These are phyloP conservation scores for Cosmopolites sordidus DNA, from an alignment of 2,888 invertebrate genomes.

Conservation along the genomic window DNA sequence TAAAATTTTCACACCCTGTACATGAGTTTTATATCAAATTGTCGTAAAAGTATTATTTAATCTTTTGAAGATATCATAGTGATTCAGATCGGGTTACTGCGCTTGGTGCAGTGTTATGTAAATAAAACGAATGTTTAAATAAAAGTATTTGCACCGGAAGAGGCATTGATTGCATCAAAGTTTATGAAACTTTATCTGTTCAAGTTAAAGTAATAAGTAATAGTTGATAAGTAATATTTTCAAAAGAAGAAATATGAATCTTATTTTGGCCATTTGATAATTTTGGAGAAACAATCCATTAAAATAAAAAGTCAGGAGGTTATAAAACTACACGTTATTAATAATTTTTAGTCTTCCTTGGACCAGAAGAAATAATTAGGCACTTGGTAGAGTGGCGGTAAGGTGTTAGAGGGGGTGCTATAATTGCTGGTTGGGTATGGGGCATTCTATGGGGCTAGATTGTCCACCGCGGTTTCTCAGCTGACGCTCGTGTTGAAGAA, in stretches of 20 bases:
- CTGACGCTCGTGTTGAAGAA: slow-evolving; percentile 67
- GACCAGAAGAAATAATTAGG: slow-evolving; percentile 51
- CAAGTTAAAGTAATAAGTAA: no score
- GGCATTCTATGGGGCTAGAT: slow-evolving; percentile 31
- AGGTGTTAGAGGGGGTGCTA: slow-evolving; percentile 39
- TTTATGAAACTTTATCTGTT: no score
- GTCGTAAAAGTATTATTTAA: neutral
- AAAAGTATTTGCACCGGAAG: neutral
- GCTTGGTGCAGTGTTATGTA: neutral
- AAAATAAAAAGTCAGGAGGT: slow-evolving; percentile 42
- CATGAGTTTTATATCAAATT: slow-evolving; percentile 33
- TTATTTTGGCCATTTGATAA: neutral
- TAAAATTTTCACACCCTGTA: slow-evolving; percentile 46
- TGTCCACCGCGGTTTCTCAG: slow-evolving; percentile 39
- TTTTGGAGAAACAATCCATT: slow-evolving; percentile 47
- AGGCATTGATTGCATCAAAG: neutral
- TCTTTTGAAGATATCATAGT: neutral
- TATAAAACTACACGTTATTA: slow-evolving; percentile 49
- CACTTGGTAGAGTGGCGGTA: slow-evolving; percentile 49
- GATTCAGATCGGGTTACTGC: neutral
- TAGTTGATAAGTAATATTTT: neutral
- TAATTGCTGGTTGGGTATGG: slow-evolving; percentile 37
- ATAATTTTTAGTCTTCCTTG: slow-evolving; percentile 50
- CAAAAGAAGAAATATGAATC: neutral
- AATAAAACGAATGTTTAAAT: neutral